Percentiles rank a stretch among this genome's conserved stretches.
Conservation (phyloP, 2,797 vertebrate species). For the Pteronotus mesoamericanus region DNA sequence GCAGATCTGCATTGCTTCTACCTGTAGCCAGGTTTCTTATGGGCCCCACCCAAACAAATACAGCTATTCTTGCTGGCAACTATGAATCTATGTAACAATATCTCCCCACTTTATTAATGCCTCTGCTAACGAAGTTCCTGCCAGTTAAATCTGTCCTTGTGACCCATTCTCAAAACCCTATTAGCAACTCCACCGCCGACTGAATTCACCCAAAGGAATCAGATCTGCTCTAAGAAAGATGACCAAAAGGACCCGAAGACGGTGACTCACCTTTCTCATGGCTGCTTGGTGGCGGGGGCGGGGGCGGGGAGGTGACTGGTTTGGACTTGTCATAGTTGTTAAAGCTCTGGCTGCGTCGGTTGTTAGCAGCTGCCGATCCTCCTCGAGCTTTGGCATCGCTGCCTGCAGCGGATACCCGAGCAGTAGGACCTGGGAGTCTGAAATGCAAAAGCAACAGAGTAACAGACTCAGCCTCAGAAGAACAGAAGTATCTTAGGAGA, state of each 20-base stretch:
- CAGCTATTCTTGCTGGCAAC: background rate
- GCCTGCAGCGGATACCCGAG: conserved; percentile 91
- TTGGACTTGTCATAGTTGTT: conserved; percentile 93
- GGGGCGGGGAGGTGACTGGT: conserved; percentile 82
- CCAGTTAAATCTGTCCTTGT: background rate
- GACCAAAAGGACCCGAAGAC: background rate
- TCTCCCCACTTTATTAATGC: background rate
- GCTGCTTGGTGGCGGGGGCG: conserved; percentile 67
- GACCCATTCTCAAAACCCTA: background rate
- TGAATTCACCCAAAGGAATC: background rate
- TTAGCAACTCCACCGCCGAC: background rate
- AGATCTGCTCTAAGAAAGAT: background rate
- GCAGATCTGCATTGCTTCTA: background rate
- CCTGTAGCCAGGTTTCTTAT: background rate
- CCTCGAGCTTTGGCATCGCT: conserved; percentile 89
- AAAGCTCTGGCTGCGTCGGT: conserved; percentile 96
- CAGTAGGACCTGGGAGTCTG: conserved; percentile 94
- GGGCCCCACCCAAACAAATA: background rate
- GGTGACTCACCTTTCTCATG: conserved; percentile 88
- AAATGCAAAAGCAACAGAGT: conserved; percentile 62
- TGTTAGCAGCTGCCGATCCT: conserved; percentile 86
- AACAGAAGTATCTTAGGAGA: background rate
- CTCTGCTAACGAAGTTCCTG: background rate
- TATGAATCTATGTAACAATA: background rate
- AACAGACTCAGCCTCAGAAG: background rate